Conservation (phyloP, 2,888 invertebrate genomes). For the Hedya salicella region DNA sequence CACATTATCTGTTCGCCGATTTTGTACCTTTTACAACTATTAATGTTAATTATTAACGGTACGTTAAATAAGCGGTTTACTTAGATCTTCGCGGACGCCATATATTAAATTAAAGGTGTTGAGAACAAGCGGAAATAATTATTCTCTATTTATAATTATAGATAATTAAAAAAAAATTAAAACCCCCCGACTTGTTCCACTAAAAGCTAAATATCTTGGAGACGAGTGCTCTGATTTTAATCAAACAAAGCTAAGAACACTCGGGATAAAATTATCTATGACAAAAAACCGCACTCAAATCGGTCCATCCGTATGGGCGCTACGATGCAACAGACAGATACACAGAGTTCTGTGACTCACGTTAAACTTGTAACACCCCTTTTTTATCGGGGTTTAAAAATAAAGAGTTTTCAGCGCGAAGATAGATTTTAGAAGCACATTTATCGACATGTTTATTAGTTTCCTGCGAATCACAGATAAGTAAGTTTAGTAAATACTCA, state of each 20-base stretch:
- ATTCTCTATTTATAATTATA: neutral
- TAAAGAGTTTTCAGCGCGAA: neutral
- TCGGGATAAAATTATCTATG: too few relatives aligned
- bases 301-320: too few relatives aligned
- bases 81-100: slow-evolving; percentile 47
- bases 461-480: neutral
- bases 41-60: slow-evolving; percentile 63
- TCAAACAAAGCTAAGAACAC: too few relatives aligned
- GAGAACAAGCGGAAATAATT: slow-evolving; percentile 43
- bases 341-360: too few relatives aligned
- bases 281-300: too few relatives aligned
- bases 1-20: slow-evolving; percentile 30
- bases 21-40: slow-evolving; percentile 58
- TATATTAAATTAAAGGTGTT: slow-evolving; percentile 44
- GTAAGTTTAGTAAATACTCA: slow-evolving; percentile 54
- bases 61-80: slow-evolving; percentile 45
- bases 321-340: too few relatives aligned
- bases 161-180: too few relatives aligned
- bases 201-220: too few relatives aligned
- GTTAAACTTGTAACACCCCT: too few relatives aligned
- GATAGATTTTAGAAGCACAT: neutral
- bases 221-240: too few relatives aligned
- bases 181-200: too few relatives aligned
- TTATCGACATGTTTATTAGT: neutral
- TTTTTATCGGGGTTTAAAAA: too few relatives aligned